Evolutionary conservation across 2,113 vertebrate species (phyloP).

Genomic region (Corythaeola cristata): DNA sequence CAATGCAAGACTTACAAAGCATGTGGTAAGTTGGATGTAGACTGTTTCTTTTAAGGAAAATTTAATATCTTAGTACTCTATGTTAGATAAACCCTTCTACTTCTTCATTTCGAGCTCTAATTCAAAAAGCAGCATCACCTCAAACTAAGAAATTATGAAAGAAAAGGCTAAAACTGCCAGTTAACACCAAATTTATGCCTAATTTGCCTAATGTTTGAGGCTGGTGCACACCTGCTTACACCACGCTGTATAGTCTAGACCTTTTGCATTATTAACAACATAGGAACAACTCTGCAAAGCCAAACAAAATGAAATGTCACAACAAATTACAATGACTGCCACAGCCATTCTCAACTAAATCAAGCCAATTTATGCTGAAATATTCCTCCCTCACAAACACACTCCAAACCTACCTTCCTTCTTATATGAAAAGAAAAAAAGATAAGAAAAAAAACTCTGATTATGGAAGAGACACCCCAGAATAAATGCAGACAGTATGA

Average conservation of each 20-base stretch:
- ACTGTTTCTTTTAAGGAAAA: neutral
- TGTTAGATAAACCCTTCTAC: neutral
- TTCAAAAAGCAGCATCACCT: neutral
- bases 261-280: slow-evolving; percentile 61
- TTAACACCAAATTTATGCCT: slow-evolving; percentile 37
- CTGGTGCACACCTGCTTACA: slow-evolving; percentile 21
- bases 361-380: neutral
- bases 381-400: neutral
- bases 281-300: neutral
- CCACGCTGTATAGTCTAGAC: neutral
- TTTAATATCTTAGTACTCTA: neutral
- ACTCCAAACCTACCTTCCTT: neutral
- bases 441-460: neutral
- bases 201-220: slow-evolving; percentile 6
- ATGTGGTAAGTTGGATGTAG: neutral
- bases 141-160: neutral
- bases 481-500: neutral
- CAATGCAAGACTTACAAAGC: neutral
- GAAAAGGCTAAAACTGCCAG: slow-evolving; percentile 30
- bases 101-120: neutral
- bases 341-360: neutral
- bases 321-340: slow-evolving; percentile 26
- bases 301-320: slow-evolving; percentile 57
- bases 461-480: neutral
- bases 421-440: neutral